Percentiles rank a stretch among this genome's conserved stretches.
Conservation (phyloP, 2,797 vertebrate species). For the Uromys caudimaculatus region DNA sequence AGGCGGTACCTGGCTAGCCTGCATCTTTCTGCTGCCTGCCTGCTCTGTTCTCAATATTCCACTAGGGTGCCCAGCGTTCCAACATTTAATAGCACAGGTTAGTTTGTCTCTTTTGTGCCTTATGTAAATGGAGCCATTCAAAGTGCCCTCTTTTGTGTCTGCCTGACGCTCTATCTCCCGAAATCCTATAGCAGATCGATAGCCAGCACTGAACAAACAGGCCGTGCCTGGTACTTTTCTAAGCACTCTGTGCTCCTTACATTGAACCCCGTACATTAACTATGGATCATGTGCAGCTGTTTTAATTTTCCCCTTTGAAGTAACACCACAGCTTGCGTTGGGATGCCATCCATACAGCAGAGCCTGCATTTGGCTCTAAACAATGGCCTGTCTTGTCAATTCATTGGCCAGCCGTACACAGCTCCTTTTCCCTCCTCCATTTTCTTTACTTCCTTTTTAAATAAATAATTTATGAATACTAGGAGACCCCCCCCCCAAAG, state of each 20-base stretch:
- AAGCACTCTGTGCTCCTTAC: not conserved
- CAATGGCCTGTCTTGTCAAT: not conserved
- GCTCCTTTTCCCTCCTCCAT: constrained; percentile 63
- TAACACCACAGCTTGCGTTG: not conserved
- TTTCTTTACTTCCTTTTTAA: constrained; percentile 69
- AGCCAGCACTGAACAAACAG: not conserved
- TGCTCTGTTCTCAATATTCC: rapidly evolving
- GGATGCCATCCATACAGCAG: not conserved
- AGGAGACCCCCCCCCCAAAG: constrained; percentile 71
- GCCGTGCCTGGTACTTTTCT: not conserved
- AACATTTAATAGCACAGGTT: not conserved
- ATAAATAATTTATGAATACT: constrained; percentile 71
- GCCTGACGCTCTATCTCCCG: not conserved
- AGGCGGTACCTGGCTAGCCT: rapidly evolving
- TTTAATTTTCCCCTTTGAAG: constrained; percentile 54
- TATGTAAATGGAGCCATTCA: not conserved
- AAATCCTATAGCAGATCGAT: not conserved
- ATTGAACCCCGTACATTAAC: constrained; percentile 26
- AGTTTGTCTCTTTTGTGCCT: not conserved
- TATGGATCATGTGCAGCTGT: not conserved
- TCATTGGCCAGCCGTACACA: not conserved
- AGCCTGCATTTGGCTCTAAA: not conserved
- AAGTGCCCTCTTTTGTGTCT: not conserved
- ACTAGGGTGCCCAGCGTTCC: not conserved
- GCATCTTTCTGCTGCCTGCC: rapidly evolving